phyloP scores from a whole-genome alignment of 2,113 vertebrate genomes.

The Lathamus discolor region DNA sequence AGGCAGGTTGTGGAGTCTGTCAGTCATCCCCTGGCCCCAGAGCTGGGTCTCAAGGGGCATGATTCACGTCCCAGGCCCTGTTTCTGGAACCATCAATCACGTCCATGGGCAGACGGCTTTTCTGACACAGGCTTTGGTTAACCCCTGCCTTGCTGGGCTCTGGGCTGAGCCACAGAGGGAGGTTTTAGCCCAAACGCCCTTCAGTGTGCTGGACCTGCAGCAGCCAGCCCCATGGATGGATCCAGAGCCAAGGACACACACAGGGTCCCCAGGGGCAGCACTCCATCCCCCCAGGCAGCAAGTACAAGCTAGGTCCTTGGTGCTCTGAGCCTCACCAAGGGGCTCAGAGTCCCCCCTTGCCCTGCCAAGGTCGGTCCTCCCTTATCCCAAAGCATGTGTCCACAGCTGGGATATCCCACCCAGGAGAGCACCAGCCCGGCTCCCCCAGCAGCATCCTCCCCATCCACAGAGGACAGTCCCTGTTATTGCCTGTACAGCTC shows the following conservation, averaged over 20 bases:
- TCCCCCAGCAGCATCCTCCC: not conserved
- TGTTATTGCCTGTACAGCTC: not conserved
- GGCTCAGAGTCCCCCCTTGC: not conserved
- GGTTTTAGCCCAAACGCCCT: not conserved
- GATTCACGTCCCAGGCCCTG: not conserved
- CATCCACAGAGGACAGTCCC: not conserved
- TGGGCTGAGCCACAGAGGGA: not conserved
- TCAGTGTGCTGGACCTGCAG: not conserved
- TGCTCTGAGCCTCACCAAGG: rapidly evolving
- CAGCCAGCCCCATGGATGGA: not conserved
- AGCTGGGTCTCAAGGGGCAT: not conserved
- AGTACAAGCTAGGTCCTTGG: not conserved
- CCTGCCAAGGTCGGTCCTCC: not conserved
- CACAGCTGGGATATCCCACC: not conserved
- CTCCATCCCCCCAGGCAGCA: not conserved
- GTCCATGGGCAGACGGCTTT: not conserved
- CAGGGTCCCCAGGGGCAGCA: not conserved
- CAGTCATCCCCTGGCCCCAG: not conserved
- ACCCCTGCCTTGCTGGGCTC: not conserved
- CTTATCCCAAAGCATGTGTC: not conserved
- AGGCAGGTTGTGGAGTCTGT: not conserved
- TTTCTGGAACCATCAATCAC: not conserved
- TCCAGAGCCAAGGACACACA: rapidly evolving
- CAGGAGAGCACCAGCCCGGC: not conserved
- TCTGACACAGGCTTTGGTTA: not conserved